Conservation (phyloP, 2,888 invertebrate species). For the Xylocampa areola region DNA sequence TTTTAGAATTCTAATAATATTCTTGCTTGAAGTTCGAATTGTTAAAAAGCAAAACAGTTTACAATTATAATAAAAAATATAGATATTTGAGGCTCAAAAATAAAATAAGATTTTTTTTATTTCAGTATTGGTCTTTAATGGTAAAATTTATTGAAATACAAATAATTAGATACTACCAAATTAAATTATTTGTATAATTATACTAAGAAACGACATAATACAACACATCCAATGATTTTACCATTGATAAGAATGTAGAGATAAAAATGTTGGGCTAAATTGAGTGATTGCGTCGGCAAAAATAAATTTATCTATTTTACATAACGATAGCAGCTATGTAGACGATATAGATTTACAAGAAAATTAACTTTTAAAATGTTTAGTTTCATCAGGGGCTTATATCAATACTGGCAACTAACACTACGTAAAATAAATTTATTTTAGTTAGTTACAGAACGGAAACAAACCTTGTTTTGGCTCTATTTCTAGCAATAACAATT, state of each 20-base stretch:
- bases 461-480: constrained; percentile 9
- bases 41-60: too few species aligned
- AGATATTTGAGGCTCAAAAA: too few species aligned
- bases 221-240: constrained; percentile 5
- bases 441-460: constrained; percentile 10
- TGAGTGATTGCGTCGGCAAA: constrained; percentile 40
- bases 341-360: constrained; percentile 7
- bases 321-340: neutral
- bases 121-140: too few species aligned
- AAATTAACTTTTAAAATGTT: neutral
- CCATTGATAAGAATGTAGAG: constrained; percentile 13
- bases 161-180: neutral
- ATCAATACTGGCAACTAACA: too few species aligned
- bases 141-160: too few species aligned
- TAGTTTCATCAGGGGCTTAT: too few species aligned
- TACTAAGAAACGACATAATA: neutral
- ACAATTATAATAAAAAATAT: too few species aligned
- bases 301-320: constrained; percentile 10
- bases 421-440: too few species aligned
- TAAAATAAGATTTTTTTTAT: too few species aligned
- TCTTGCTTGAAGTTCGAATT: too few species aligned
- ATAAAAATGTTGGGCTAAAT: constrained; percentile 15
- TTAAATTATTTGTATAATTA: neutral
- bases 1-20: too few species aligned
- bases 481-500: constrained; percentile 22